phyloP scores from a whole-genome alignment of 2,113 vertebrate species.

The Campylomormyrus tamandua region DNA sequence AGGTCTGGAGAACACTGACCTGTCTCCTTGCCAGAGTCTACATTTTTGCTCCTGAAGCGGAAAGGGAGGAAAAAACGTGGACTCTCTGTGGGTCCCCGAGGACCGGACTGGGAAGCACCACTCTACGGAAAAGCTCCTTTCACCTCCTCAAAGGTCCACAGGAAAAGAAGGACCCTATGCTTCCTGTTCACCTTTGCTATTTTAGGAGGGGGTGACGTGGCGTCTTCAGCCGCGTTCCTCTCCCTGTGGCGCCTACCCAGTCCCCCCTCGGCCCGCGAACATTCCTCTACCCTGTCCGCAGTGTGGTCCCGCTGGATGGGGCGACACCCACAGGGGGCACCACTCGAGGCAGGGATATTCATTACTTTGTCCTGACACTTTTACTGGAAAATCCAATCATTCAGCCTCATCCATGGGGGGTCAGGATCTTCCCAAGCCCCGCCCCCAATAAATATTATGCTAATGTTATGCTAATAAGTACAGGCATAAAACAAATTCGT shows the following conservation, averaged over 20 bases:
- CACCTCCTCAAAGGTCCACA: neutral
- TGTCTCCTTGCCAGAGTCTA: neutral
- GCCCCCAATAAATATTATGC: neutral
- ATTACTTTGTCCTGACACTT: neutral
- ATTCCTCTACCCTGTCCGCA: constrained; percentile 15
- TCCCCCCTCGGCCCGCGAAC: neutral
- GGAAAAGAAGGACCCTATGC: neutral
- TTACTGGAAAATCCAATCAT: constrained; percentile 24
- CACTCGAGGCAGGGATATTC: neutral
- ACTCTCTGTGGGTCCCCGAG: neutral
- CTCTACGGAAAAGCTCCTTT: neutral
- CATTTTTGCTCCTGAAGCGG: neutral
- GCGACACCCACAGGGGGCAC: neutral
- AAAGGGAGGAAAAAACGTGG: neutral
- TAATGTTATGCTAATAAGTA: constrained; percentile 31
- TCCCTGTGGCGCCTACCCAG: neutral
- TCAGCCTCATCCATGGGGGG: constrained; percentile 23
- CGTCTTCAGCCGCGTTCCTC: neutral
- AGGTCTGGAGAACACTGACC: neutral
- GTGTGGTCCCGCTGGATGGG: constrained; percentile 27
- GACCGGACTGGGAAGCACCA: neutral
- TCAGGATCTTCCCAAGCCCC: neutral
- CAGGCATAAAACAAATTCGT: constrained; percentile 24
- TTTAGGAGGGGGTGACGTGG: neutral
- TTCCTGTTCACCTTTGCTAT: constrained; percentile 6